Evolutionary conservation across 2,113 vertebrate species (phyloP).

Genomic region (Anser brachyrhynchus): DNA sequence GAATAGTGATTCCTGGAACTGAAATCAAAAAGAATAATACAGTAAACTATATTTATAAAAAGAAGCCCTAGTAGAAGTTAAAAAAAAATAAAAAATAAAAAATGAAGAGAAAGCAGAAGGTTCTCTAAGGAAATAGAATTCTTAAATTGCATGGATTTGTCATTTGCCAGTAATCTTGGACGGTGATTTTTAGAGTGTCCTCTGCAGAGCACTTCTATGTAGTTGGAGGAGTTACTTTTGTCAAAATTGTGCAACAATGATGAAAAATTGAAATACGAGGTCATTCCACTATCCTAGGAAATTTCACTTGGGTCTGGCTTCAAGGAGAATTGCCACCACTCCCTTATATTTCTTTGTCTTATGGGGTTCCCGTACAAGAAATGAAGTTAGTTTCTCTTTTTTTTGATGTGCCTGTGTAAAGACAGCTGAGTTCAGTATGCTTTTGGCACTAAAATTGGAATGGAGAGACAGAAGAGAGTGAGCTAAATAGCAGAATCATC

Average conservation of each 20-base stretch:
- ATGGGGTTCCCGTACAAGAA: background rate
- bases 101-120: background rate
- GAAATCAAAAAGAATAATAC: background rate
- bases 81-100: background rate
- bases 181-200: background rate
- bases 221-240: background rate
- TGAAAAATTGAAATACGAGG: conserved; percentile 36
- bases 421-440: background rate
- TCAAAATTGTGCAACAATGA: background rate
- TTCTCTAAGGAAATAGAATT: background rate
- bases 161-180: background rate
- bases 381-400: background rate
- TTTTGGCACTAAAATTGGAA: background rate
- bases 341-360: background rate
- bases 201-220: background rate
- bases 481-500: background rate
- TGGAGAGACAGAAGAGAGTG: background rate
- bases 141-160: background rate
- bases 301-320: conserved; percentile 9
- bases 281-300: background rate
- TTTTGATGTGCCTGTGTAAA: background rate
- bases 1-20: background rate
- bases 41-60: background rate
- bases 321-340: background rate
- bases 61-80: background rate